Conservation (phyloP, 2,797 vertebrate genomes). For the Sebastes cheni region DNA sequence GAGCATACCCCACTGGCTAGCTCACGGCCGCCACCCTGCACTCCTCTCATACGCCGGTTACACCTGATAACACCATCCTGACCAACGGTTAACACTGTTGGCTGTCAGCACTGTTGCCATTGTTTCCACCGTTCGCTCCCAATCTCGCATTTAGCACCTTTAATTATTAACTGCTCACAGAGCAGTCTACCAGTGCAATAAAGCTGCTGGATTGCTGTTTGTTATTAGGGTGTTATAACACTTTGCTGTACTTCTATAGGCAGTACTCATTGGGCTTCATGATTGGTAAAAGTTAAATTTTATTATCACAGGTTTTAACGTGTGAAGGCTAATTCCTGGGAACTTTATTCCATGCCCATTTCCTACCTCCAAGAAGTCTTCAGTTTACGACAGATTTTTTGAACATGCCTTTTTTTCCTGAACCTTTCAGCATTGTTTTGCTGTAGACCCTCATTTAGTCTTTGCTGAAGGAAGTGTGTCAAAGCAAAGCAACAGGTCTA, state of each 20-base stretch:
- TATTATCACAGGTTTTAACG: background rate
- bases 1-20: too few relatives aligned
- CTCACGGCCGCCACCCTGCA: too few relatives aligned
- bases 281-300: background rate
- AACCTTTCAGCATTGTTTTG: slow-evolving; percentile 2
- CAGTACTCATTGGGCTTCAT: background rate
- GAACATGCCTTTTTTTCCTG: background rate
- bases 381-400: slow-evolving; percentile 41
- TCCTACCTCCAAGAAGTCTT: slow-evolving; percentile 70
- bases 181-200: slow-evolving; percentile 12
- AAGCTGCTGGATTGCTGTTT: slow-evolving; percentile 1
- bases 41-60: too few relatives aligned
- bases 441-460: slow-evolving; percentile 23
- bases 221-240: background rate
- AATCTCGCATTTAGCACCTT: too few relatives aligned
- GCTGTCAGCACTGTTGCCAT: too few relatives aligned
- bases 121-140: too few relatives aligned
- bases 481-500: slow-evolving; percentile 18
- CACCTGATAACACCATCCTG: fast-evolving
- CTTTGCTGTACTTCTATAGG: background rate
- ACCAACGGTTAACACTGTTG: too few relatives aligned
- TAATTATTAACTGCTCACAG: background rate
- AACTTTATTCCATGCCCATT: slow-evolving; percentile 33
- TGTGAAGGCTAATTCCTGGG: slow-evolving; percentile 21
- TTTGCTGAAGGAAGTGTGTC: background rate